phyloP scores from a whole-genome alignment of 2,113 vertebrate species.

The Bubo blakistoni region DNA sequence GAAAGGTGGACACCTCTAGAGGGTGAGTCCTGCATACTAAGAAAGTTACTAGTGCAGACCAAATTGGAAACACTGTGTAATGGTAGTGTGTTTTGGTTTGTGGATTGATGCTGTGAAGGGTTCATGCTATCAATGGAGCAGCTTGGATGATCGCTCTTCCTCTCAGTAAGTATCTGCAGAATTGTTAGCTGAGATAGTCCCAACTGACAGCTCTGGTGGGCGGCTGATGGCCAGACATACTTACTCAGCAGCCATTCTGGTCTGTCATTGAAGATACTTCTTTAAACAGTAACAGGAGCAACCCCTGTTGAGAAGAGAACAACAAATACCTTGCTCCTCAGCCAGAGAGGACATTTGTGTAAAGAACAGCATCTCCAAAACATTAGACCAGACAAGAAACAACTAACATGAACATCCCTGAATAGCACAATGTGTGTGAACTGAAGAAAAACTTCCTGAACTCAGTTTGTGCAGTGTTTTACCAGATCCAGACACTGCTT shows the following conservation, averaged over 20 bases:
- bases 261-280: neutral
- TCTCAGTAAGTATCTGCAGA: neutral
- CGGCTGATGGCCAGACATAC: neutral
- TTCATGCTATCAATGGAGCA: neutral
- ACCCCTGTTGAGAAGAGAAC: neutral
- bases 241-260: neutral
- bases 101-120: neutral
- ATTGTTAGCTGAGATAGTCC: neutral
- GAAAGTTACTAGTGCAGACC: neutral
- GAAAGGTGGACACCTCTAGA: neutral
- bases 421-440: neutral
- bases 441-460: neutral
- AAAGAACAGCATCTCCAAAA: neutral
- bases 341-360: neutral
- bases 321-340: neutral
- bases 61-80: neutral
- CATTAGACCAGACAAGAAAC: neutral
- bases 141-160: accelerated
- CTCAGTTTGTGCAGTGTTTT: neutral
- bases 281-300: neutral
- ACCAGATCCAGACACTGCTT: neutral
- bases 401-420: neutral
- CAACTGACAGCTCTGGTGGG: neutral
- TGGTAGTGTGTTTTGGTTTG: neutral
- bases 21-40: neutral